Evolutionary conservation across 2,888 invertebrate genomes (phyloP), one percentile per base, ranked within the genome.

Genomic region (Hanleya hanleyi): DNA sequence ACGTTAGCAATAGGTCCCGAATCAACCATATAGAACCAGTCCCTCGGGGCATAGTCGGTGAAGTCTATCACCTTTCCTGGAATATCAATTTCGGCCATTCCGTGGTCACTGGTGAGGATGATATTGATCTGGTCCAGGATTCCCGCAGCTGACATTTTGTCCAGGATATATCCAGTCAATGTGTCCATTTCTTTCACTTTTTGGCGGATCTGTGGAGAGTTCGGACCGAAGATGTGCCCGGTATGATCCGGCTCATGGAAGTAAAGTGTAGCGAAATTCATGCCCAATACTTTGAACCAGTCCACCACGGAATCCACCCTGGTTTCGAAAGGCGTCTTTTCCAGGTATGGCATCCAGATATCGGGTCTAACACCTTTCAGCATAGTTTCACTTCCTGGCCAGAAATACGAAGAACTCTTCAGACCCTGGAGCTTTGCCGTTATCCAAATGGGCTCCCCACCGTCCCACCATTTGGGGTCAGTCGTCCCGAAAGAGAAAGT

Each of bases 381-480:
- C 7, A 90, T 80, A 77, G 91, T 92, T 47, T 92, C 88, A 69
- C 92, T 91, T 1, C 94, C 94, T 3, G 94, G 94, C 94, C 94
- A 95, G 94, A 94, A 86, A 67, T 79, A 85, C 0, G 78, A 77
- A 1, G 81, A 86, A 51, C 82, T 80, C 35, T 61, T 94, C 91
- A 94, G 92, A 0, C 92, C 76, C 29, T 94, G 72, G 93, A 93
- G 84, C 91, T 90, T 76, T 93, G 91, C 73, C 89, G 85, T 85
- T 7, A 82, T 79, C 88, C 88, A 87, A 5, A 88, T 70, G 6
- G 88, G 87, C 69, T 87, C 86, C 12, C 84, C 85, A 6, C 74
- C 84, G 33, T 85, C 76, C 87, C 87, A 87, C 87, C 86, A 86
- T 67, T 78, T 77, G 9, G 78, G 64, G 5, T 83, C 81, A 12